Evolutionary conservation across 2,888 invertebrate genomes (phyloP).

Genomic region (Gymnocheta viridis): DNA sequence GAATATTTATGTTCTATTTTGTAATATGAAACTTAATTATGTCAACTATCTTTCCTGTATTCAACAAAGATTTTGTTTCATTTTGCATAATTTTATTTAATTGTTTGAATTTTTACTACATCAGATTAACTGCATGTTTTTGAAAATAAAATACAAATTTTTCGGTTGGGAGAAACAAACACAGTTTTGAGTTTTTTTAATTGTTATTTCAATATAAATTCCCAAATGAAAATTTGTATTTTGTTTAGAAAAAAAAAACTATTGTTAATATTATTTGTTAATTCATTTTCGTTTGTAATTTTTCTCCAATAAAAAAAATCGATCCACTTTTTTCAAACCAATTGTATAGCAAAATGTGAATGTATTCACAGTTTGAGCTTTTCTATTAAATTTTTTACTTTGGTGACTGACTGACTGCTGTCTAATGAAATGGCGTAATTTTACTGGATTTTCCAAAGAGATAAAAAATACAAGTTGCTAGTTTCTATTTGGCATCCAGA

Average conservation of each 20-base stretch:
- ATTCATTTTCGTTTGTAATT: background rate
- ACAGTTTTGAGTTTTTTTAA: no score
- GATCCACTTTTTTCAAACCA: no score
- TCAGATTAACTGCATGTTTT: no score
- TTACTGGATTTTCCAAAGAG: constrained; percentile 28
- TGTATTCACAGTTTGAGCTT: constrained; percentile 50
- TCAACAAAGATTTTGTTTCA: background rate
- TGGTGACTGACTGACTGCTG: constrained; percentile 15
- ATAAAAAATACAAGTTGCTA: constrained; percentile 36
- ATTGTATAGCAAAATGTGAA: no score
- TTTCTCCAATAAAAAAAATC: background rate
- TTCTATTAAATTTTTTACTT: constrained; percentile 38
- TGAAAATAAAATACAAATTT: no score
- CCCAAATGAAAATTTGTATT: no score
- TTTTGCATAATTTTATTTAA: background rate
- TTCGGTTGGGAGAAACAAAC: no score
- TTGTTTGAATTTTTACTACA: no score
- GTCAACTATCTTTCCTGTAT: background rate
- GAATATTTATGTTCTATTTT: background rate
- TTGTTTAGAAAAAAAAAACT: no score
- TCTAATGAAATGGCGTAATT: constrained; percentile 44
- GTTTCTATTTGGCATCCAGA: constrained; percentile 51
- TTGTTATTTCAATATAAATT: no score
- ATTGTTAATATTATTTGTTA: constrained; percentile 1
- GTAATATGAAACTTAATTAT: background rate